These are phyloP conservation scores for Sebastes nivosus DNA, from an alignment of 2,797 vertebrate species.

Conservation along the genomic window DNA sequence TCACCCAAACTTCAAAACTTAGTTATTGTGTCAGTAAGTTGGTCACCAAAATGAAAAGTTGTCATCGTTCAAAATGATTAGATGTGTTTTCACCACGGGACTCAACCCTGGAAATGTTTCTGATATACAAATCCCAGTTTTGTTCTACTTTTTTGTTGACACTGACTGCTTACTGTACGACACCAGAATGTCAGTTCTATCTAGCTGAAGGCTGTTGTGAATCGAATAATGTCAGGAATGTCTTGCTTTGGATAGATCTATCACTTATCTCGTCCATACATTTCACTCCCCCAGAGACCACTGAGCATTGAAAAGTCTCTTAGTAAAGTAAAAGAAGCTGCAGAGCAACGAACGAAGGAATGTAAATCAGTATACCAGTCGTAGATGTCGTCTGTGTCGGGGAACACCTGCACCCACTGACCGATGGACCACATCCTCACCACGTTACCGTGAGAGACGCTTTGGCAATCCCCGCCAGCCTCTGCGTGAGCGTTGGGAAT, in stretches of 20 bases:
- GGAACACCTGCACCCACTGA: conserved; percentile 83
- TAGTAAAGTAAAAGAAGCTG: background rate
- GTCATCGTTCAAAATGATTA: too few species aligned
- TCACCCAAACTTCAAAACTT: too few species aligned
- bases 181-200: background rate
- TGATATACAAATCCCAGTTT: too few species aligned
- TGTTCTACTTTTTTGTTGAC: too few species aligned
- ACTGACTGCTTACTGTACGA: too few species aligned
- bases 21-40: too few species aligned
- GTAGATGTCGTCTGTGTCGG: conserved; percentile 74
- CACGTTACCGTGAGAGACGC: fast-evolving
- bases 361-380: conserved; percentile 77
- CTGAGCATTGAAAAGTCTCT: too few species aligned
- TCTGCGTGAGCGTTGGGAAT: conserved; percentile 47
- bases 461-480: conserved; percentile 12
- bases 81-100: too few species aligned
- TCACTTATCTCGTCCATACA: background rate
- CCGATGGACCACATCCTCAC: conserved; percentile 86
- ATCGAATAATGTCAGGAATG: background rate
- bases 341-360: background rate
- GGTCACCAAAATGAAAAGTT: too few species aligned
- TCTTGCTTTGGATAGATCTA: background rate
- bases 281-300: background rate
- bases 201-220: background rate
- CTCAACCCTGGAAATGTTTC: too few species aligned